Base-by-base conservation (phyloP, 2,113 vertebrate species). In the Psilopogon haemacephalus region DNA sequence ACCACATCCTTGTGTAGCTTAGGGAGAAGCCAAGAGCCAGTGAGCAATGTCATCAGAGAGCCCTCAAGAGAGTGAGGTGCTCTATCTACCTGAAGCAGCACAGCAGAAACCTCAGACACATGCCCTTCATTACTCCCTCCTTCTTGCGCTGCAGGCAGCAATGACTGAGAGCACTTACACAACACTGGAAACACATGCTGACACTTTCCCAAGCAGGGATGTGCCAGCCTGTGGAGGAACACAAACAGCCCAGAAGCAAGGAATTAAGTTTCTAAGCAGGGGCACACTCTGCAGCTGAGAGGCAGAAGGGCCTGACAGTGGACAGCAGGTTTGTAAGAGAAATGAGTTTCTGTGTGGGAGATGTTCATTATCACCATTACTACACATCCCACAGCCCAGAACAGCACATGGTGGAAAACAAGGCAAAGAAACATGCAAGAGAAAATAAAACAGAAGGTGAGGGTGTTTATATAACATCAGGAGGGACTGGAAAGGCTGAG, bases 251-350 rank as follows among this genome's bases (percentile, higher is more conserved):
- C 69, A 37, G 21, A 33, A 55, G 52, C 23, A 30, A 48, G 30
- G 24, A 6, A 24, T 6, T 8, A 37, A 16, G 8, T 56, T 33
- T 75, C 14, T 20, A 76, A 44, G 30, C 19, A 74, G 8, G 28
- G 48, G 23, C 30, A 46, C 20, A 23, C 62, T 63, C 52, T 52
- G 63, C 23, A 71, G 52, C 64, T 26, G 32, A 72, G 18, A 13
- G 24, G n/a, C 38, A 46, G 17, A 20, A 35, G 64, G 54, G 21
- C 28, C 59, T n/a, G 40, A 35, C 0, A 0, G 15, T 9, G 12
- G 28, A 12, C 48, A 50, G 48, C 12, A 0, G 1, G 33, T 32
- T 62, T 2, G 0, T 5, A 35, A 3, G 23, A 75, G 32, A 42
- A 78, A 38, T 2, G 17, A 19, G n/a, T 16, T 54, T 52, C 48